Evolutionary conservation across 2,797 vertebrate species (phyloP).

Genomic region (Pogonophryne albipinna): DNA sequence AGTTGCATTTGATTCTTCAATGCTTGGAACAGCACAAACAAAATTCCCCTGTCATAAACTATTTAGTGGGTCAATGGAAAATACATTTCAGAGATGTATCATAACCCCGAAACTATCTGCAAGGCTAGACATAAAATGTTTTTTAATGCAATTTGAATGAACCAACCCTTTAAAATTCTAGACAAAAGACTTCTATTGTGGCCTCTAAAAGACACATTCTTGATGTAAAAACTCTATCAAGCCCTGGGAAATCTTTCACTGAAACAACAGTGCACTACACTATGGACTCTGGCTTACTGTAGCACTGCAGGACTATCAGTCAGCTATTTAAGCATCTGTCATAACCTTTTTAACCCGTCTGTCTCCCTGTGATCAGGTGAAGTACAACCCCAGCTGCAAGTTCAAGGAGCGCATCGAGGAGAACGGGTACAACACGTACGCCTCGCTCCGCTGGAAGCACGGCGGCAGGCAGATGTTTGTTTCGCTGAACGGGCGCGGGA

Average conservation of each 20-base stretch:
- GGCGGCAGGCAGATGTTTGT: slow-evolving; percentile 93
- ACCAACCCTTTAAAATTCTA: background rate
- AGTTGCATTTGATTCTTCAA: background rate
- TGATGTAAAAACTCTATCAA: slow-evolving; percentile 2
- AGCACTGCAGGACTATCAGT: slow-evolving; percentile 32
- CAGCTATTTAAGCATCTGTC: slow-evolving; percentile 10
- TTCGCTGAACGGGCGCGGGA: slow-evolving; percentile 88
- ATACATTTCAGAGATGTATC: background rate
- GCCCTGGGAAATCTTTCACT: slow-evolving; percentile 43
- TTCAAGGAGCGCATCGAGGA: slow-evolving; percentile 95
- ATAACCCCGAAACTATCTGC: background rate
- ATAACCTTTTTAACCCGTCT: slow-evolving; percentile 24
- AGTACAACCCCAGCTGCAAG: slow-evolving; percentile 92
- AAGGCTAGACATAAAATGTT: background rate
- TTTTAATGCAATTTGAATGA: background rate
- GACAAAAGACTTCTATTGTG: background rate
- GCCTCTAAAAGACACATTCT: slow-evolving; percentile 6
- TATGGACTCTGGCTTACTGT: slow-evolving; percentile 25
- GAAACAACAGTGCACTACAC: slow-evolving; percentile 29
- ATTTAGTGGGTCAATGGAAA: background rate
- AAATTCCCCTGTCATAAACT: slow-evolving; percentile 18
- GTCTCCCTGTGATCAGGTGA: slow-evolving; percentile 79
- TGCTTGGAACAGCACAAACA: background rate
- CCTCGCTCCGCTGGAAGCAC: slow-evolving; percentile 91
- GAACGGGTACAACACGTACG: slow-evolving; percentile 96